These are phyloP conservation scores for Drosophila ohnishii DNA, from an alignment of 1,140 invertebrate species.

Conservation along the genomic window DNA sequence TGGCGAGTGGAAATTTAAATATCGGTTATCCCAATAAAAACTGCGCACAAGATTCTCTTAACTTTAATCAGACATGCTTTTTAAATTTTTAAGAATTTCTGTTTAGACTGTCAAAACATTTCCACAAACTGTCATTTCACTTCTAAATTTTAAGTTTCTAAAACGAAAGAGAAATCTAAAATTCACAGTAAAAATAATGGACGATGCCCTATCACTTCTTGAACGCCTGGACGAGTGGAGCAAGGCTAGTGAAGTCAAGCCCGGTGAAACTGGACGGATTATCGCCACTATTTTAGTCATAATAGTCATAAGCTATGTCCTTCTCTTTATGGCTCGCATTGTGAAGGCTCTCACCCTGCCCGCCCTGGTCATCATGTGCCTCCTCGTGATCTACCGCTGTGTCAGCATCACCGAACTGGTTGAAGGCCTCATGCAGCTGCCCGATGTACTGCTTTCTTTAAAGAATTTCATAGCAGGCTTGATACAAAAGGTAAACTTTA, in stretches of 20 bases:
- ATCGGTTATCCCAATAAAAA: too few species aligned
- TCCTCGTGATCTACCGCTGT: conserved; percentile 17
- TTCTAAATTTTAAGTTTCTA: conserved; percentile 1
- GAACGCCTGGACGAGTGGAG: conserved; percentile 19
- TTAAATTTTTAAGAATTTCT: not conserved
- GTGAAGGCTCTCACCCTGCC: conserved; percentile 27
- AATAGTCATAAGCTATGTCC: conserved; percentile 14
- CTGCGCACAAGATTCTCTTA: too few species aligned
- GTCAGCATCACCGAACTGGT: conserved; percentile 4
- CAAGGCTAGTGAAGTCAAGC: not conserved
- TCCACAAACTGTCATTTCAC: not conserved
- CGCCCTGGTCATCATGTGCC: conserved; percentile 5
- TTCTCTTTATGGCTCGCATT: conserved; percentile 23
- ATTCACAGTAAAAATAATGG: conserved; percentile 12
- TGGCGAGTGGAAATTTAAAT: too few species aligned
- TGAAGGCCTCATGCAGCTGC: conserved; percentile 5
- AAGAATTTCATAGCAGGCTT: not conserved
- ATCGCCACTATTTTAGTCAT: conserved; percentile 11
- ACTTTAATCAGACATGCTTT: too few species aligned
- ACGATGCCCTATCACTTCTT: not conserved
- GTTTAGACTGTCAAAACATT: too few species aligned
- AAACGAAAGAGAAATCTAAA: not conserved
- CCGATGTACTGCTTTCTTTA: not conserved
- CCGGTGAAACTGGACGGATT: conserved; percentile 21
- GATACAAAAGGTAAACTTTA: not conserved